Percentiles rank a stretch among this genome's conserved stretches.
Conservation (phyloP, 2,113 vertebrate species). For the Cichladusa arquata region DNA sequence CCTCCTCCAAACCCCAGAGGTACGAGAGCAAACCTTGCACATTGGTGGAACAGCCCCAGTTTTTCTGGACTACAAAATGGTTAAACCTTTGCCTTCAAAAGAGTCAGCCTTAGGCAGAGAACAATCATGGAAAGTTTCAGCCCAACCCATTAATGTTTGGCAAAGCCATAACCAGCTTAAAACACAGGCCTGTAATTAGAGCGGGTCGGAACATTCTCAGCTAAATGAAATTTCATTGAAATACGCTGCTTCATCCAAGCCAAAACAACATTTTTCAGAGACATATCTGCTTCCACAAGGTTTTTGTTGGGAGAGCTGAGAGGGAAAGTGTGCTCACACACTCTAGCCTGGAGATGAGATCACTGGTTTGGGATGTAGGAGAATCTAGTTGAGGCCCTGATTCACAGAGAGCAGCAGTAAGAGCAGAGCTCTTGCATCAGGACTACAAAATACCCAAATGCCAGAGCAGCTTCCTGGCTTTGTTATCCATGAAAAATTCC, state of each 20-base stretch:
- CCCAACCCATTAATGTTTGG: not conserved
- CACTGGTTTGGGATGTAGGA: not conserved
- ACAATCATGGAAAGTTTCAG: conserved; percentile 6
- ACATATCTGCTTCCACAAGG: conserved; percentile 14
- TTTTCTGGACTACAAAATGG: not conserved
- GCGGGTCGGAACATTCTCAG: not conserved
- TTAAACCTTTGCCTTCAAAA: not conserved
- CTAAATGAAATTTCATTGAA: conserved; percentile 49
- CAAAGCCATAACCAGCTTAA: not conserved
- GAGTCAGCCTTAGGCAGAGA: not conserved
- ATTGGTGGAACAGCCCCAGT: not conserved
- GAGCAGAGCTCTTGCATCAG: not conserved
- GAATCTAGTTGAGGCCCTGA: not conserved
- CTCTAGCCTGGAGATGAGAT: not conserved
- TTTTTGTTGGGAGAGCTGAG: conserved; percentile 7
- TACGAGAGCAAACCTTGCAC: not conserved
- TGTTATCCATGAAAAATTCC: not conserved
- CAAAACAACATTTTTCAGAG: conserved; percentile 18
- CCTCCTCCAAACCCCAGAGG: not conserved
- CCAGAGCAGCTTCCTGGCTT: not conserved
- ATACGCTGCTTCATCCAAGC: not conserved
- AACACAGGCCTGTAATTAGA: conserved; percentile 45
- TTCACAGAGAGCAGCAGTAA: not conserved
- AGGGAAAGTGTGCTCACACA: not conserved
- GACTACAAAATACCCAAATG: not conserved